Evolutionary conservation across 2,888 invertebrate genomes (phyloP).

Genomic region (Lycia hirtaria): DNA sequence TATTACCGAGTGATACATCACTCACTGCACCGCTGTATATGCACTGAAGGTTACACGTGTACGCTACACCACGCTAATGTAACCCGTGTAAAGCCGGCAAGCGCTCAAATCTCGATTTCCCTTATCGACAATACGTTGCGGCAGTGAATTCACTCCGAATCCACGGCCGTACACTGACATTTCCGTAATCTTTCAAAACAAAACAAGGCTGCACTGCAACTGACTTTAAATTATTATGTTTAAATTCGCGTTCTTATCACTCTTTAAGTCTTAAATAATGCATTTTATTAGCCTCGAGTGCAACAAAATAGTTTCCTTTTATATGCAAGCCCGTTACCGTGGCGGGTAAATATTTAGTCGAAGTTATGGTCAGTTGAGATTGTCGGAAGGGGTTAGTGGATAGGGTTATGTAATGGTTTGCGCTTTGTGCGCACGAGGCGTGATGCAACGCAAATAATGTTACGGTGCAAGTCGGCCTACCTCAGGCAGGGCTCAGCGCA

Average conservation of each 20-base stretch:
- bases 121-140: slow-evolving; percentile 49
- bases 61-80: slow-evolving; percentile 49
- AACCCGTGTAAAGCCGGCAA: slow-evolving; percentile 60
- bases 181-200: slow-evolving; percentile 43
- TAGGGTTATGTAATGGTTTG: slow-evolving; percentile 43
- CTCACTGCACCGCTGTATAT: neutral
- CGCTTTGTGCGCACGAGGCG: slow-evolving; percentile 43
- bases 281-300: slow-evolving; percentile 23
- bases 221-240: slow-evolving; percentile 20
- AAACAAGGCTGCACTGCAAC: slow-evolving; percentile 29
- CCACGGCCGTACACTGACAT: slow-evolving; percentile 43
- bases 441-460: slow-evolving; percentile 50
- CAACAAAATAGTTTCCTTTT: slow-evolving; percentile 33
- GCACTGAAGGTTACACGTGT: slow-evolving; percentile 65
- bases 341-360: slow-evolving; percentile 10
- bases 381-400: slow-evolving; percentile 31
- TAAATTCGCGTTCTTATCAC: slow-evolving; percentile 35
- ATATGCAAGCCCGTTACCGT: slow-evolving; percentile 17
- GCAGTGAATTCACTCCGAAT: slow-evolving; percentile 43
- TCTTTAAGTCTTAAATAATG: slow-evolving; percentile 31
- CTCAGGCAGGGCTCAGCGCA: slow-evolving; percentile 46
- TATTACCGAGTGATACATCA: neutral
- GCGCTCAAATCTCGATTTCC: slow-evolving; percentile 49
- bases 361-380: slow-evolving; percentile 29
- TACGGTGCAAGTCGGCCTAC: slow-evolving; percentile 44